Base-by-base conservation (phyloP, 2,888 invertebrate genomes). In the Amphipoea oculea region DNA sequence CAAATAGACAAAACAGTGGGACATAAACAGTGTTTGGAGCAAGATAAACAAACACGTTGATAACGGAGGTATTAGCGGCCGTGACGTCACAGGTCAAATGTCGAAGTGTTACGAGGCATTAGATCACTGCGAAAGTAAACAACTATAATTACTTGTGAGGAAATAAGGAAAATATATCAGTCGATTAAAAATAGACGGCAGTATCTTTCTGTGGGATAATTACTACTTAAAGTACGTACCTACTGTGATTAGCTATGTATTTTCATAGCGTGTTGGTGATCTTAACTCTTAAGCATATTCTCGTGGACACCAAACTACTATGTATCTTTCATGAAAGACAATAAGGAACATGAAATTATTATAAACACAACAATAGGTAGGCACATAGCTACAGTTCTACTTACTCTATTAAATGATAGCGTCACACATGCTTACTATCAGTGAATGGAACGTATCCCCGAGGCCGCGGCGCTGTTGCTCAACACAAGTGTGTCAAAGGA, bases 401-500 rank as follows among this genome's bases (percentile, higher is more conserved):
- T 66, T 29, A 68, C 54, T 36, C 66, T 66, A 63, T 72, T n/a
- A n/a, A 29, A 48, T 63, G 42, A 0, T 20, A 57, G 40, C 79
- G 70, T 4, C 57, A 45, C 78, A 84, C 36, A 76, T 84, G 86
- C 45, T 62, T 65, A 17, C 51, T 84, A 75, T 75, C 75, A 68
- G 60, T 73, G 78, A 76, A 73, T 72, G 83, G 88, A 86, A 83
- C 62, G 71, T 65, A 69, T 73, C 78, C 78, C 11, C 73, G 82
- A 87, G 86, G 87, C 65, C 78, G 79, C 63, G 84, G 36, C 40
- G 40, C 54, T 71, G 67, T 85, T 83, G 82, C 82, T 83, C 77
- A 85, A 82, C 80, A 79, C 74, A 89, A 86, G 73, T 89, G 81
- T 90, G 88, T 85, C 89, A 89, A 85, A 91, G 92, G 93, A 92